phyloP scores from a whole-genome alignment of 2,113 vertebrate species.

The Balaeniceps rex region DNA sequence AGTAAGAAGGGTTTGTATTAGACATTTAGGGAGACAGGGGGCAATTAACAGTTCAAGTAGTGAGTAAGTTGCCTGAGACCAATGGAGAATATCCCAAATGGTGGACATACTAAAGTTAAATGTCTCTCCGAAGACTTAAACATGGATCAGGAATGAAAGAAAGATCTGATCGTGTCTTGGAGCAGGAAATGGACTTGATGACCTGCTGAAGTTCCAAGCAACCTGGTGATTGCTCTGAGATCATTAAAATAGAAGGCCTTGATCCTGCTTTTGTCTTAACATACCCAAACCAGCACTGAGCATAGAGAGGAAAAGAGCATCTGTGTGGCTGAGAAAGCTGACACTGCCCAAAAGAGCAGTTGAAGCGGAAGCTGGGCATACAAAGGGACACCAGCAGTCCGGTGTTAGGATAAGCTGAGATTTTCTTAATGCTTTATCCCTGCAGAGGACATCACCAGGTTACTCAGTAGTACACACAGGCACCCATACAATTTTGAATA shows the following conservation, averaged over 20 bases:
- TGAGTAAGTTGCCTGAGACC: neutral
- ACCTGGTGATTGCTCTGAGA: neutral
- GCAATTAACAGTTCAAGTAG: neutral
- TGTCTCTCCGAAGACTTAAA: neutral
- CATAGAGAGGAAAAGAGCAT: neutral
- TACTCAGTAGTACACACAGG: too few species aligned
- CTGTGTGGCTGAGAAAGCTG: neutral
- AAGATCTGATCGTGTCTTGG: neutral
- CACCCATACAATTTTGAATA: neutral
- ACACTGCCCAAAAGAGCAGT: neutral
- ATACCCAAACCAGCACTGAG: neutral
- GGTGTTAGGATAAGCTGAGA: neutral
- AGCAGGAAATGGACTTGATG: neutral
- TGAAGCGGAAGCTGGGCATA: neutral
- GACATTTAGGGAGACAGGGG: accelerated
- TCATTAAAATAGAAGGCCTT: neutral
- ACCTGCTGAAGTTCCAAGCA: neutral
- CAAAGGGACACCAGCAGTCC: too few species aligned
- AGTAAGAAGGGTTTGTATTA: neutral
- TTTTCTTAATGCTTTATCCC: too few species aligned
- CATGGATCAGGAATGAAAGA: neutral
- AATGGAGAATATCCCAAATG: neutral
- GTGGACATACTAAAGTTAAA: neutral
- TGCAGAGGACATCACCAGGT: neutral
- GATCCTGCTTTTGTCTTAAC: neutral